Percentiles rank a stretch among this genome's conserved stretches.
phyloP scores from a whole-genome alignment of 2,888 invertebrate genomes.

The Ichneumoninae sp. region DNA sequence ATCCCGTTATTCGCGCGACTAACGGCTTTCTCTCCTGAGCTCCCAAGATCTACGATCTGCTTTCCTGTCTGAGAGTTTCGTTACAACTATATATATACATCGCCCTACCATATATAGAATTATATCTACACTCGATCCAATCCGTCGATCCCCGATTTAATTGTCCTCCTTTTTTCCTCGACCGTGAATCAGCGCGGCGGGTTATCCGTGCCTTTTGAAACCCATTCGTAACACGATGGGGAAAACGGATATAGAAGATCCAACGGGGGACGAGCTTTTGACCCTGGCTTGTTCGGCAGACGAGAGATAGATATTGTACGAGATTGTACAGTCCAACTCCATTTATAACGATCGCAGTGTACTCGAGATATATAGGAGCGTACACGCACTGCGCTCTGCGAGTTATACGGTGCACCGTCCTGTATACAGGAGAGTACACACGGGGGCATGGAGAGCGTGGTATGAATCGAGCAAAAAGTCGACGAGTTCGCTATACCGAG shows the following conservation, averaged over 20 bases:
- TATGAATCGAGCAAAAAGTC: slow-evolving; percentile 44
- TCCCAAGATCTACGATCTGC: slow-evolving; percentile 48
- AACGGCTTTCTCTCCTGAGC: slow-evolving; percentile 50
- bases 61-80: slow-evolving; percentile 25
- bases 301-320: slow-evolving; percentile 27
- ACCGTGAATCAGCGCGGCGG: neutral
- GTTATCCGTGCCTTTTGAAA: slow-evolving; percentile 2
- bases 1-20: slow-evolving; percentile 60
- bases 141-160: neutral
- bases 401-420: slow-evolving; percentile 23
- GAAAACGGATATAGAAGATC: slow-evolving; percentile 9
- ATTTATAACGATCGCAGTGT: slow-evolving; percentile 48
- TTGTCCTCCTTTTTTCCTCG: neutral
- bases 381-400: slow-evolving; percentile 18
- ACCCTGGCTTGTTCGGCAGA: slow-evolving; percentile 37
- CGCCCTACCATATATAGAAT: neutral
- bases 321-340: slow-evolving; percentile 30
- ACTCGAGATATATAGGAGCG: slow-evolving; percentile 21
- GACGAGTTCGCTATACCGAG: slow-evolving; percentile 42
- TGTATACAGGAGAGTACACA: neutral
- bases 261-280: slow-evolving; percentile 22
- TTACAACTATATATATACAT: slow-evolving; percentile 8
- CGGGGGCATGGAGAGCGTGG: slow-evolving; percentile 21
- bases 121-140: neutral
- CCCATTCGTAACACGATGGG: slow-evolving; percentile 16